Evolutionary conservation across 2,797 vertebrate genomes (phyloP).

Genomic region (Periophthalmus magnuspinnatus): DNA sequence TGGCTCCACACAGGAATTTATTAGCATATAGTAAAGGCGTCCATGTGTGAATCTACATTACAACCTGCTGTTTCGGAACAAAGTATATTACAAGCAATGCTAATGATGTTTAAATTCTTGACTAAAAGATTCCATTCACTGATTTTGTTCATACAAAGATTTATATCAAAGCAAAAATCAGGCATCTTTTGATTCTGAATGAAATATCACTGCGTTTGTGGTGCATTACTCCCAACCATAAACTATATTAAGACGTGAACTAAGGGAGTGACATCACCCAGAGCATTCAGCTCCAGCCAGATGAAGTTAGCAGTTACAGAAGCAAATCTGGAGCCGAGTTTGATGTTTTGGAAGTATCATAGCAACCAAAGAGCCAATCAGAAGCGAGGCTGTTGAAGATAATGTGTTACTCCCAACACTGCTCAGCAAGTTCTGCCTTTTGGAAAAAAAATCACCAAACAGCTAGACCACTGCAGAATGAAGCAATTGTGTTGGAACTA

Average conservation of each 20-base stretch:
- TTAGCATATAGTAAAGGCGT: conserved; percentile 3
- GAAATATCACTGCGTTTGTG: background rate
- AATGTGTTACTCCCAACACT: background rate
- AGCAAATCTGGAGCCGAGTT: too few relatives aligned
- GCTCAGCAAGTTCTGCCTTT: background rate
- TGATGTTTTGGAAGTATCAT: too few relatives aligned
- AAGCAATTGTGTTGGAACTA: too few relatives aligned
- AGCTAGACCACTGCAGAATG: too few relatives aligned
- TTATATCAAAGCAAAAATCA: background rate
- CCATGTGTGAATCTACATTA: conserved; percentile 8
- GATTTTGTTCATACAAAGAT: background rate
- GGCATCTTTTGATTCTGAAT: too few relatives aligned
- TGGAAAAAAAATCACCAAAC: too few relatives aligned
- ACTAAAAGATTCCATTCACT: background rate
- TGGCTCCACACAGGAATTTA: conserved; percentile 5
- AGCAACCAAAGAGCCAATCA: too few relatives aligned
- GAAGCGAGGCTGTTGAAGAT: too few relatives aligned
- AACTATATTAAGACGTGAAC: too few relatives aligned
- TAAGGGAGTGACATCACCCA: too few relatives aligned
- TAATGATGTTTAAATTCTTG: background rate
- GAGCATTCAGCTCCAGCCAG: too few relatives aligned
- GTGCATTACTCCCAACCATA: background rate
- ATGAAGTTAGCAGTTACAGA: too few relatives aligned
- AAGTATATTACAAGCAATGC: background rate
- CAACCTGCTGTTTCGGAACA: conserved; percentile 8